phyloP scores from a whole-genome alignment of 2,113 vertebrate species.

The Tichodroma muraria region DNA sequence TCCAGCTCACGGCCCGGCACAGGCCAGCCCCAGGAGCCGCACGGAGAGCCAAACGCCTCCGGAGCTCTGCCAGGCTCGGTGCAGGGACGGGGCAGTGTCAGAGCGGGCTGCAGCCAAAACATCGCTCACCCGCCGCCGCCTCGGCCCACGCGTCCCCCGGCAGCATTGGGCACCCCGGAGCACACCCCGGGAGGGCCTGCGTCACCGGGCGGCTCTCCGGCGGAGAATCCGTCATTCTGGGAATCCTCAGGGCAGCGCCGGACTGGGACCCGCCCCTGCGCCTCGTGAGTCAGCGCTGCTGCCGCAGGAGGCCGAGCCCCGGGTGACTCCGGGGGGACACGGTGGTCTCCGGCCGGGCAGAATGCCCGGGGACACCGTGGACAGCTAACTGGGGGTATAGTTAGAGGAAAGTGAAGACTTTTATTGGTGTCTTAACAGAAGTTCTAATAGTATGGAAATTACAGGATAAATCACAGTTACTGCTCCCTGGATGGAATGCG shows the following conservation, averaged over 20 bases:
- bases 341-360: fast-evolving
- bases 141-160: neutral
- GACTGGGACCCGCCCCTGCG: fast-evolving
- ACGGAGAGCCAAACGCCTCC: fast-evolving
- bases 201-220: fast-evolving
- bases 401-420: neutral
- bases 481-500: neutral
- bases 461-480: neutral
- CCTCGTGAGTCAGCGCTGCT: neutral
- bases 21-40: neutral
- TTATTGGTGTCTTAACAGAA: neutral
- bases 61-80: neutral
- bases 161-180: neutral
- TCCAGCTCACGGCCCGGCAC: neutral
- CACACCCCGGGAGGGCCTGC: neutral
- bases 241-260: neutral
- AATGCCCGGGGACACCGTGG: neutral
- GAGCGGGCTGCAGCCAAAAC: neutral
- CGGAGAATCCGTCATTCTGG: fast-evolving
- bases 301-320: neutral
- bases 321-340: fast-evolving
- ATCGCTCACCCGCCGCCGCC: neutral
- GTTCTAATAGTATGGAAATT: neutral
- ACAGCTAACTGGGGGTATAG: too few species aligned
- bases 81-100: neutral